These are phyloP conservation scores for Prinia subflava DNA, from an alignment of 2,113 vertebrate species.

Conservation along the genomic window DNA sequence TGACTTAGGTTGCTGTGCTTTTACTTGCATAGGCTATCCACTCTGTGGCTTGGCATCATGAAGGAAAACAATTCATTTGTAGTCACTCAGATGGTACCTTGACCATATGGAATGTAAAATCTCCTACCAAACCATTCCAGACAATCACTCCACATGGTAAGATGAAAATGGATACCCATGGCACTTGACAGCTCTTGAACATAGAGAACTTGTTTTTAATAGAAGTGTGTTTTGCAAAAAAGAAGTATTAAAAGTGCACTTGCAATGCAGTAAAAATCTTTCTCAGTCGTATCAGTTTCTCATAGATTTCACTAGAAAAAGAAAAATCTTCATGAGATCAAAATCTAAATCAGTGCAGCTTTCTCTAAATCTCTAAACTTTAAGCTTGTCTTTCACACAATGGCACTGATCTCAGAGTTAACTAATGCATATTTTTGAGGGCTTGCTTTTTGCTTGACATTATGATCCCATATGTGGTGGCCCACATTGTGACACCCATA, in stretches of 20 bases:
- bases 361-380: neutral
- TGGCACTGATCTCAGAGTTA: neutral
- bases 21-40: slow-evolving; percentile 86
- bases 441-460: neutral
- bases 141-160: slow-evolving; percentile 98
- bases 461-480: neutral
- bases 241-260: neutral
- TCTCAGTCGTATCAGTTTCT: neutral
- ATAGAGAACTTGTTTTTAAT: neutral
- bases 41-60: slow-evolving; percentile 98
- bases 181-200: neutral
- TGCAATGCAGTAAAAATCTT: neutral
- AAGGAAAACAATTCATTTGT: slow-evolving; percentile 98
- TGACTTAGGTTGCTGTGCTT: neutral
- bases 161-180: slow-evolving; percentile 23
- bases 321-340: neutral
- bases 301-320: neutral
- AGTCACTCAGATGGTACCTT: slow-evolving; percentile 98
- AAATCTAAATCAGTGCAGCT: neutral
- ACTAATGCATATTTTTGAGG: neutral
- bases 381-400: neutral
- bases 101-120: slow-evolving; percentile 97
- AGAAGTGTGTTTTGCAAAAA: neutral
- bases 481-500: neutral
- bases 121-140: slow-evolving; percentile 89